Evolutionary conservation across 2,888 invertebrate genomes (phyloP), one percentile per base, ranked within the genome.

Genomic region (Acronicta alni): DNA sequence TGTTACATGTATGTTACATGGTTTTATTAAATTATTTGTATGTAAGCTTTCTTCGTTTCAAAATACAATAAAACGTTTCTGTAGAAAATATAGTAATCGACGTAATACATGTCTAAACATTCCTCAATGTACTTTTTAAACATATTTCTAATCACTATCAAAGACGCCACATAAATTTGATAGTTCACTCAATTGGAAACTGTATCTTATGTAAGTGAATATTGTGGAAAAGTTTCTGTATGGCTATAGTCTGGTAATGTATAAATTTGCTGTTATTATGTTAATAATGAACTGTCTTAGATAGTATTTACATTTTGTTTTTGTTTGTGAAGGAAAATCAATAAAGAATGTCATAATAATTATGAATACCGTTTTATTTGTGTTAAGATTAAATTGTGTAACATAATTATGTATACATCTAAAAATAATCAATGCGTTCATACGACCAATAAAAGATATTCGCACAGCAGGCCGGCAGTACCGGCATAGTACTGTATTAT

Each of bases 291-390:
- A 57, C 63, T 74, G 37, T 75, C 72, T 59, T 66, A 67, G 62
- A 74, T 63, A 53, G 61, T 59, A 61, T 52, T 44, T 55, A 57
- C 46, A 66, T 44, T 68, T 65, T 60, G 45, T 72, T 79, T 80
- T 79, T 74, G 85, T 86, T 86, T 88, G 88, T 89, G 91, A 87
- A 90, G 92, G 92, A 89, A 92, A 91, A 91, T 86, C 90, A 92
- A 92, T 91, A 91, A 92, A 92, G 85, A 86, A 82, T 84, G 83
- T 85, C 85, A 84, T 84, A 67, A 79, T 69, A 77, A 70, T 5
- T 76, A 74, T n/a, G n/a, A n/a, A 65, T 66, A 68, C 66, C 43
- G 58, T 77, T 73, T 80, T 77, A 72, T 82, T 80, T 76, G 48
- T 63, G 48, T 62, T 57, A 61, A 61, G 61, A 48, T 30, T 3